Conservation (phyloP, 2,888 invertebrate species). For the Cephus nigrinus region DNA sequence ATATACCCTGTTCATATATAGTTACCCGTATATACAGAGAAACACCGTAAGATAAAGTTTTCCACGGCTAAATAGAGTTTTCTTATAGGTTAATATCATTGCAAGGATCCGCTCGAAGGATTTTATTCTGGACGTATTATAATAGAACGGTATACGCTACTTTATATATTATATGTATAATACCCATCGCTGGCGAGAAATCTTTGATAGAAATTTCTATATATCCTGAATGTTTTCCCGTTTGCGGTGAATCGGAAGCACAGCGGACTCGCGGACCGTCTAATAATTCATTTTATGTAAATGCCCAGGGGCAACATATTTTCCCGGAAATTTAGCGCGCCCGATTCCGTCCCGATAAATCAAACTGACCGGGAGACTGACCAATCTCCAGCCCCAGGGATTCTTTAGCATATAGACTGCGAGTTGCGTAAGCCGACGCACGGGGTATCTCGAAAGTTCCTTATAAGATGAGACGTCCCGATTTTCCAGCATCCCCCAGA, state of each 20-base stretch:
- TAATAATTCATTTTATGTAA: conserved; percentile 62
- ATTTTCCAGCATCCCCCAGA: conserved; percentile 24
- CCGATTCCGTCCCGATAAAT: conserved; percentile 62
- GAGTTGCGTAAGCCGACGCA: conserved; percentile 49
- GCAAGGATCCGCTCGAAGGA: not conserved
- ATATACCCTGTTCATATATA: not conserved
- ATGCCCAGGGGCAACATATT: conserved; percentile 57
- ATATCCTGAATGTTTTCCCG: not conserved
- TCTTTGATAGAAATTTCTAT: not conserved
- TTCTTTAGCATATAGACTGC: conserved; percentile 61
- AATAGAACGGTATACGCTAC: not conserved
- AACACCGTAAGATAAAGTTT: not conserved
- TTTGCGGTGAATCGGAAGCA: not conserved
- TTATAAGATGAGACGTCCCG: conserved; percentile 2
- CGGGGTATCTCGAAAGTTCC: conserved; percentile 3
- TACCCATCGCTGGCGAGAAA: not conserved
- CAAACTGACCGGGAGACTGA: conserved; percentile 57
- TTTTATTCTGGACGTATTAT: not conserved
- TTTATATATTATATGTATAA: not conserved
- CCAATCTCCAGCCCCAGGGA: conserved; percentile 50
- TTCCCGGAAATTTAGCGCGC: conserved; percentile 61
- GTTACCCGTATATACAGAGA: not conserved
- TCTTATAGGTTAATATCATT: not conserved
- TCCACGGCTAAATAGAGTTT: not conserved
- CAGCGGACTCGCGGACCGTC: conserved; percentile 18